Base-by-base conservation (phyloP, 2,797 vertebrate species). In the Ataeniobius toweri region DNA sequence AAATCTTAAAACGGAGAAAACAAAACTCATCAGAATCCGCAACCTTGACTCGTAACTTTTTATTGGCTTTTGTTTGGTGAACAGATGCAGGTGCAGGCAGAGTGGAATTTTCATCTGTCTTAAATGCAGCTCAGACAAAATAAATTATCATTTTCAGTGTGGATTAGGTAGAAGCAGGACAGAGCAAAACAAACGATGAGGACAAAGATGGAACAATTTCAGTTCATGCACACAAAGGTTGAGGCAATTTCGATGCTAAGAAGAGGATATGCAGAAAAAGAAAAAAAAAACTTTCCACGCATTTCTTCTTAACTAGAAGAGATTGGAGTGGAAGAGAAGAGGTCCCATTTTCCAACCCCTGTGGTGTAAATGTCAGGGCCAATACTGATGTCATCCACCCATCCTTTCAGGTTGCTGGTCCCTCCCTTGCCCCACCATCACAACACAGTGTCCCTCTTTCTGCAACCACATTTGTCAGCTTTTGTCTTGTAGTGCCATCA, bases 141-240 rank as follows among this genome's bases (percentile, higher is more conserved):
- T 44, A 65, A 56, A 28, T 56, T 55, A 28, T 18, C 3, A 56
- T 61, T 75, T 78, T 82, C 78, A 77, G 22, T 13, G 71, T 72
- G 56, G n/a, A 69, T 63, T 56, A 71, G 78, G 76, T 50, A 75
- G 53, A 65, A 68, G 56, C 73, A 78, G 73, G 44, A n/a, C 3
- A 53, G 58, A 71, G 51, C 24, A 78, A 77, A 78, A 86, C 55
- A 58, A 79, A 72, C 68, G 73, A 87, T 69, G 74, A 73, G 73
- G 20, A 36, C 44, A 75, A n/a, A 46, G 72, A 75, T 73, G 56
- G 84, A 86, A 75, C 74, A 67, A 67, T 86, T 88, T 85, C 72
- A 65, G 70, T 39, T 78, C 87, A 80, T 74, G 80, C 77, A 85
- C 75, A 84, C 77, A 87, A 90, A 91, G 88, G 89, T 91, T 81